These are phyloP conservation scores for Glomeris maerens DNA, from an alignment of 1,140 invertebrate genomes.

Conservation along the genomic window DNA sequence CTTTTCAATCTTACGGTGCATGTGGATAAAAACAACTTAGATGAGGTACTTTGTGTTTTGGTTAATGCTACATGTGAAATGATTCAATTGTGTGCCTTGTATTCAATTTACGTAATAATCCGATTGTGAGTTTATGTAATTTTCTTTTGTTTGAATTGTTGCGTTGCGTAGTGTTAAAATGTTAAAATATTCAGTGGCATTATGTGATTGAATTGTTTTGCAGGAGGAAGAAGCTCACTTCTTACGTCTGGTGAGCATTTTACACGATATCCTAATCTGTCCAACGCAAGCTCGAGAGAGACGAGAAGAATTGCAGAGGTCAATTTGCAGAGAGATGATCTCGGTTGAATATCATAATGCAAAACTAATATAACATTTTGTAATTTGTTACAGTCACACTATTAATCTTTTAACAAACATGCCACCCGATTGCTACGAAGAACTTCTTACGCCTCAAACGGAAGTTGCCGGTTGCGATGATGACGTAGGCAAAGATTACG, in stretches of 20 bases:
- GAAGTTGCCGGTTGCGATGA: slow-evolving; percentile 22
- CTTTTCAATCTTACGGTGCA: slow-evolving; percentile 70
- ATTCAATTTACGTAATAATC: too few relatives aligned
- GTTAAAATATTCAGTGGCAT: too few relatives aligned
- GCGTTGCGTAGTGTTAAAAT: too few relatives aligned
- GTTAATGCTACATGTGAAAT: not conserved
- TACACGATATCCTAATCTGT: slow-evolving; percentile 53
- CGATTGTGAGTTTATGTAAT: too few relatives aligned
- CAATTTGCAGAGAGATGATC: slow-evolving; percentile 32
- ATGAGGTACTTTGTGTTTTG: slow-evolving; percentile 30
- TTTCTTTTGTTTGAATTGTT: too few relatives aligned
- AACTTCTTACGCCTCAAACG: slow-evolving; percentile 35
- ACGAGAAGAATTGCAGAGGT: slow-evolving; percentile 53
- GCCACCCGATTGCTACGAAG: slow-evolving; percentile 38
- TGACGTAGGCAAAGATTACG: slow-evolving; percentile 32
- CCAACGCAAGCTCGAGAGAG: slow-evolving; percentile 42
- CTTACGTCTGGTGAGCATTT: slow-evolving; percentile 51
- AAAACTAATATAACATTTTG: slow-evolving; percentile 10
- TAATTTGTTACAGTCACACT: slow-evolving; percentile 34
- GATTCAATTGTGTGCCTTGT: not conserved
- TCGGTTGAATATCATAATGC: slow-evolving; percentile 29
- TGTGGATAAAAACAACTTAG: slow-evolving; percentile 30
- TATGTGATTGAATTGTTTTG: slow-evolving; percentile 7
- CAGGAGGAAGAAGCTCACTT: slow-evolving; percentile 56
- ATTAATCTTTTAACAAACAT: slow-evolving; percentile 43